Percentiles rank a stretch among this genome's conserved stretches.
Conservation (phyloP, 2,888 invertebrate genomes). For the Heliconius aoede region DNA sequence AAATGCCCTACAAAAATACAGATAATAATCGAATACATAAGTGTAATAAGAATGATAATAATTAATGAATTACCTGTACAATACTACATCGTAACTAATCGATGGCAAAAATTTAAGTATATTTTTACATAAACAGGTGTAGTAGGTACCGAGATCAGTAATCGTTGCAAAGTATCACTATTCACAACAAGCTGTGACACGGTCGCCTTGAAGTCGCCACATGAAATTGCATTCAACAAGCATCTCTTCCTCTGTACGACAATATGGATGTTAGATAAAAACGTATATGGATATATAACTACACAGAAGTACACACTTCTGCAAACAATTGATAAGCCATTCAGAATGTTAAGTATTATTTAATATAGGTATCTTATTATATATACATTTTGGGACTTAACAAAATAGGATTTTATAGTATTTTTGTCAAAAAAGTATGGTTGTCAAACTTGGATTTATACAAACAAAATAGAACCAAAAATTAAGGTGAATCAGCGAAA, state of each 20-base stretch:
- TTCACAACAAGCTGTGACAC: slow-evolving; percentile 26
- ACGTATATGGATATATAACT: slow-evolving; percentile 5
- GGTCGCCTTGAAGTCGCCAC: slow-evolving; percentile 45
- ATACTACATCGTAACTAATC: background rate
- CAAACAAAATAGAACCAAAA: no score
- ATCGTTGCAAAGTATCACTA: slow-evolving; percentile 22
- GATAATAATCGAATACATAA: background rate
- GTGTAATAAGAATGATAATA: background rate
- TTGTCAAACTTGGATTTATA: no score
- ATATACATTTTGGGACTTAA: background rate
- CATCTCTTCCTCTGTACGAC: slow-evolving; percentile 27
- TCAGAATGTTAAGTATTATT: background rate
- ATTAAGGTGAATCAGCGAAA: no score
- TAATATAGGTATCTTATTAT: background rate
- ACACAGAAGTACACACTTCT: background rate
- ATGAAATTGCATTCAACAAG: slow-evolving; percentile 40
- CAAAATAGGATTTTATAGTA: no score
- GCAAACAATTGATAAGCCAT: slow-evolving; percentile 16
- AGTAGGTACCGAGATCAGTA: slow-evolving; percentile 24
- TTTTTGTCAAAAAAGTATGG: no score
- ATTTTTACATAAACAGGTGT: background rate
- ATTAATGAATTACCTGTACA: background rate
- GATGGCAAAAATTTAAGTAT: background rate
- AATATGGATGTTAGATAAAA: slow-evolving; percentile 11
- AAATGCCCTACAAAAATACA: background rate